Evolutionary conservation across 1,140 invertebrate species (phyloP), one percentile per base, ranked within the genome.

Genomic region (Drosophila trapezifrons): DNA sequence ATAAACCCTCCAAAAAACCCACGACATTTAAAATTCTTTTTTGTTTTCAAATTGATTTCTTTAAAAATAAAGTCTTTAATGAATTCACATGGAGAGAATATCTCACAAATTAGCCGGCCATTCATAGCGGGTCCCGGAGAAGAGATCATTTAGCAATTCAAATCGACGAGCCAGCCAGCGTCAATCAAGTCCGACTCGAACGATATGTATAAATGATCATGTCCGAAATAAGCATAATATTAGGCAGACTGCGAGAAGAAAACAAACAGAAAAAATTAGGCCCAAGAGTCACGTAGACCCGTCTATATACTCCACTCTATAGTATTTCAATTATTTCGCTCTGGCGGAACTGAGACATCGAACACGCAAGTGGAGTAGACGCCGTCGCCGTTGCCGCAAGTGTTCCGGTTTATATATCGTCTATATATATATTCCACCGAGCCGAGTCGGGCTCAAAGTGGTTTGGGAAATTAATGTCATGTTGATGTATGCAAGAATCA

Each of bases 131-230:
- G 51, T 20, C 51, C 40, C 20, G 51, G 51, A 22, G 51, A 22
- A 54, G 54, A 64, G 46, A 78, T 69, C 76, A 70, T 86, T 86
- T 86, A 87, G 76, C 84, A 86, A 86, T 86, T 83, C 76, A 86
- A 86, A 86, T 86, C 56, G 38, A 38, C 18, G 32, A 22, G 49
- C 29, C 17, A 29, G 38, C 46, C 71, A 57, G 73, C 59, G 73
- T 80, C 81, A 84, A 84, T 80, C 80, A 80, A 84, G 62, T 59
- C 73, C 60, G 59, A 65, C 58, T 65, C 43, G n/a, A 57, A 60
- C 37, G 63, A 63, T 57, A 64, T 82, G 54, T 52, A 62, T 62
- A 74, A 65, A 72, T 71, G 60, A 40, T 59, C 56, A 42, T 71
- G 63, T 55, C 60, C 46, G 29, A 76, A 65, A 59, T 54, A 55